A percentile compares a stretch with the other conserved stretches of the same genome.
Conservation (phyloP, 2,113 vertebrate genomes). For the Willisornis vidua region DNA sequence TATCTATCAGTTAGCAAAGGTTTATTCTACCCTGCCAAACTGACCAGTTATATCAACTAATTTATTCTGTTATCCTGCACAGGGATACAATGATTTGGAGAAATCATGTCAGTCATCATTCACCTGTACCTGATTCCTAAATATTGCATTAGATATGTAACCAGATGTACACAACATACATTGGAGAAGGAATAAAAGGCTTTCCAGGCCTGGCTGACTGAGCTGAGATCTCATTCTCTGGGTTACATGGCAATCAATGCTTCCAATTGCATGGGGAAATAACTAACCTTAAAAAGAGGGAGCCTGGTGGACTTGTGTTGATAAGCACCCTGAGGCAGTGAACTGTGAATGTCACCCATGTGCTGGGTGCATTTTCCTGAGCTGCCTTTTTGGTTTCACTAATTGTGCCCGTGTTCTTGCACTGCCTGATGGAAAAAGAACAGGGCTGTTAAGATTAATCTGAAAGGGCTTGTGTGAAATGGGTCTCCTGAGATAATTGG, state of each 20-base stretch:
- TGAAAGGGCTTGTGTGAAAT: slow-evolving; percentile 29
- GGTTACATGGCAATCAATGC: not conserved
- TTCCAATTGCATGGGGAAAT: not conserved
- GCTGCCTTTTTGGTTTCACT: not conserved
- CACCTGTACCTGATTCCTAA: not conserved
- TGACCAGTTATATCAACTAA: not conserved
- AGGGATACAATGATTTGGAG: not conserved
- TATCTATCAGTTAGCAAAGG: not conserved
- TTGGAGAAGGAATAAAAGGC: not conserved
- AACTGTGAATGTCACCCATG: not conserved
- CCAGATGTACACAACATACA: not conserved
- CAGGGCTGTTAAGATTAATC: slow-evolving; percentile 4
- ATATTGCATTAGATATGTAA: not conserved
- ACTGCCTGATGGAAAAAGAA: slow-evolving; percentile 1
- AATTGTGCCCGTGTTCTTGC: slow-evolving; percentile 10
- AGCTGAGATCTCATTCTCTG: not conserved
- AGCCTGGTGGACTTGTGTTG: not conserved
- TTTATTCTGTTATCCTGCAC: not conserved
- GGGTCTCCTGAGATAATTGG: slow-evolving; percentile 41
- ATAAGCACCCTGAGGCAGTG: not conserved
- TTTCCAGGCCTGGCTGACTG: not conserved
- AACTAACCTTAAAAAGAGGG: not conserved
- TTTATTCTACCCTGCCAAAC: not conserved
- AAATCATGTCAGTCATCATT: not conserved
- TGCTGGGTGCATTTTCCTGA: not conserved